These are phyloP conservation scores for Lithosia quadra DNA, from an alignment of 2,888 invertebrate genomes.

Conservation along the genomic window DNA sequence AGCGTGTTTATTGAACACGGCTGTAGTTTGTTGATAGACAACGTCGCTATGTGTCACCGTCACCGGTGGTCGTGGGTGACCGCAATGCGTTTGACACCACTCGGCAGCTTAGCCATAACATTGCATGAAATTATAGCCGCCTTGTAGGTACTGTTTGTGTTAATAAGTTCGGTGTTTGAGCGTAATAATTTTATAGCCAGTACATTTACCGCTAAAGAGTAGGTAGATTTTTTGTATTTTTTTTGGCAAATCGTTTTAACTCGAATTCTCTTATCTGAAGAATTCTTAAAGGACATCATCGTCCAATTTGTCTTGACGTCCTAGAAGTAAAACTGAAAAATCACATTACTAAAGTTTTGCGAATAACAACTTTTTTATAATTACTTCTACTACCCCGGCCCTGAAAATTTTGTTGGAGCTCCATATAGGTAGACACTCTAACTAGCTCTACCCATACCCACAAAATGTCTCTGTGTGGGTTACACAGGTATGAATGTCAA, in stretches of 20 bases:
- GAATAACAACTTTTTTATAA: too few relatives aligned
- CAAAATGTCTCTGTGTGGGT: not conserved
- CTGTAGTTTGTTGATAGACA: constrained; percentile 46
- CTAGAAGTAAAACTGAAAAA: too few relatives aligned
- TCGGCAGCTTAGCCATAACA: constrained; percentile 47
- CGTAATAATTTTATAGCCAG: not conserved
- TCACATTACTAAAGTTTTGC: too few relatives aligned
- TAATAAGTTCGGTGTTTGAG: not conserved
- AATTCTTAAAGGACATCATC: not conserved
- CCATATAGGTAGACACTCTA: too few relatives aligned
- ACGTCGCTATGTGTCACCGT: constrained; percentile 39
- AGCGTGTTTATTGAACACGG: constrained; percentile 69
- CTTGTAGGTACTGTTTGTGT: not conserved
- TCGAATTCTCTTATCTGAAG: not conserved
- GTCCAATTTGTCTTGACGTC: too few relatives aligned
- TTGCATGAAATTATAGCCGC: constrained; percentile 3
- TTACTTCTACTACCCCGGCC: too few relatives aligned
- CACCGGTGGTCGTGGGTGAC: constrained; percentile 12
- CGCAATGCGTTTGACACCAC: constrained; percentile 24
- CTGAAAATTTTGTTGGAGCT: too few relatives aligned
- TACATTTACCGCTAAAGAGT: not conserved
- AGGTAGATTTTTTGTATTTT: too few relatives aligned
- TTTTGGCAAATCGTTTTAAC: too few relatives aligned
- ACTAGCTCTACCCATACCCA: too few relatives aligned
- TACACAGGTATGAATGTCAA: not conserved